phyloP scores from a whole-genome alignment of 23 tunicate genomes.

The Trididemnum nubilum region DNA sequence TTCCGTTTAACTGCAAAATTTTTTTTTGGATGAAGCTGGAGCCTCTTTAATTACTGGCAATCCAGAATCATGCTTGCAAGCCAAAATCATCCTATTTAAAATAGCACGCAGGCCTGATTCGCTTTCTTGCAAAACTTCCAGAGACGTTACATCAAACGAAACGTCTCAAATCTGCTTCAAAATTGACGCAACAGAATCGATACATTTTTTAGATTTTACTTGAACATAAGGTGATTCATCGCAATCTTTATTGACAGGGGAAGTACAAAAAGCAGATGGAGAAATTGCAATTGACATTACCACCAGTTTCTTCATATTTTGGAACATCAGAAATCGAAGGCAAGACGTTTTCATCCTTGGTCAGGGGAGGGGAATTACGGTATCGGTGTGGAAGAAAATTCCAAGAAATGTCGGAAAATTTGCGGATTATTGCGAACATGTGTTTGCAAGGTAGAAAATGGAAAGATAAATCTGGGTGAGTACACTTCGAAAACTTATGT shows the following conservation, averaged over 20 bases:
- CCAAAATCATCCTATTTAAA: background rate
- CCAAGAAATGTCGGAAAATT: background rate
- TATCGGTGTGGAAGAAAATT: background rate
- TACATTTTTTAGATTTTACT: no score
- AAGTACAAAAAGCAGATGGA: no score
- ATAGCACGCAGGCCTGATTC: background rate
- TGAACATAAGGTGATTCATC: no score
- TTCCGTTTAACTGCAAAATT: no score
- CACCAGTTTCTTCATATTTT: background rate
- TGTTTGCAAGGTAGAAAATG: background rate
- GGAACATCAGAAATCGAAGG: no score
- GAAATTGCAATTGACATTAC: background rate
- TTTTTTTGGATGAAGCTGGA: no score
- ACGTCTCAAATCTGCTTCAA: background rate
- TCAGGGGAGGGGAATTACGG: background rate
- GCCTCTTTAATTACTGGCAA: background rate
- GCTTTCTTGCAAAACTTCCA: background rate
- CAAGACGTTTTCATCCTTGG: background rate
- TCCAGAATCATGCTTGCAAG: background rate
- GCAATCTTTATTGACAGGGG: no score
- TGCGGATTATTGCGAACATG: background rate
- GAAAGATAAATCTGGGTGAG: background rate
- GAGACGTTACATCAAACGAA: background rate
- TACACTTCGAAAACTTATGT: background rate
- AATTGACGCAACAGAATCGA: background rate